Evolutionary conservation across 2,113 vertebrate genomes (phyloP).

Genomic region (Archilochus colubris): DNA sequence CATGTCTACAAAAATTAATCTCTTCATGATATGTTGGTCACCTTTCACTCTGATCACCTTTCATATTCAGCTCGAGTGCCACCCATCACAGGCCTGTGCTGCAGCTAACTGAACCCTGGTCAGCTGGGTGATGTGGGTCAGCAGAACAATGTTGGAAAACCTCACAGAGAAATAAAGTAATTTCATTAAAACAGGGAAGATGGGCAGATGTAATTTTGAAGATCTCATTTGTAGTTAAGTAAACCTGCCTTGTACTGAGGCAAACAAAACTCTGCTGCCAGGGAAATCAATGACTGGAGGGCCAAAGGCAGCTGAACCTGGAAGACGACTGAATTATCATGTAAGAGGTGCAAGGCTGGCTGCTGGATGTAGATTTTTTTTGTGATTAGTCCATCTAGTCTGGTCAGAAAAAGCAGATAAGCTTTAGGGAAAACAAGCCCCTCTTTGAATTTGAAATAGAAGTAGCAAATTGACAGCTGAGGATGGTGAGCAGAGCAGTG

Average conservation of each 20-base stretch:
- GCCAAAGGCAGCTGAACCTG: not conserved
- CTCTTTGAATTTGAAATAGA: constrained; percentile 53
- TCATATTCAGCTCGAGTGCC: not conserved
- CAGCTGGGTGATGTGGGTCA: not conserved
- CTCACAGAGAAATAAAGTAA: not conserved
- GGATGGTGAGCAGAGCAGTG: not conserved
- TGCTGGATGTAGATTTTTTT: not conserved
- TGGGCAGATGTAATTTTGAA: not conserved
- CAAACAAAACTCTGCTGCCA: not conserved
- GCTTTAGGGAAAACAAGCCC: constrained; percentile 35
- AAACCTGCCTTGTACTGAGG: not conserved
- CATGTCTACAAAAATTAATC: not conserved
- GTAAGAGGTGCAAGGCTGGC: not conserved
- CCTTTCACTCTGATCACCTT: not conserved
- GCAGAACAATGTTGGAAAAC: not conserved
- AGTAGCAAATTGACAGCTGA: constrained; percentile 25
- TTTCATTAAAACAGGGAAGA: not conserved
- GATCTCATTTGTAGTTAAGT: not conserved
- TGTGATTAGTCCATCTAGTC: constrained; percentile 3
- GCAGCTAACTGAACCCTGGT: not conserved
- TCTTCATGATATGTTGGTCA: not conserved
- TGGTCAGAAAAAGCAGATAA: constrained; percentile 30
- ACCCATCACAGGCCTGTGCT: not conserved
- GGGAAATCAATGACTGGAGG: not conserved
- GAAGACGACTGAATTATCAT: not conserved